Conservation (phyloP, 2,797 vertebrate species). For the Craterocephalus amniculus region DNA sequence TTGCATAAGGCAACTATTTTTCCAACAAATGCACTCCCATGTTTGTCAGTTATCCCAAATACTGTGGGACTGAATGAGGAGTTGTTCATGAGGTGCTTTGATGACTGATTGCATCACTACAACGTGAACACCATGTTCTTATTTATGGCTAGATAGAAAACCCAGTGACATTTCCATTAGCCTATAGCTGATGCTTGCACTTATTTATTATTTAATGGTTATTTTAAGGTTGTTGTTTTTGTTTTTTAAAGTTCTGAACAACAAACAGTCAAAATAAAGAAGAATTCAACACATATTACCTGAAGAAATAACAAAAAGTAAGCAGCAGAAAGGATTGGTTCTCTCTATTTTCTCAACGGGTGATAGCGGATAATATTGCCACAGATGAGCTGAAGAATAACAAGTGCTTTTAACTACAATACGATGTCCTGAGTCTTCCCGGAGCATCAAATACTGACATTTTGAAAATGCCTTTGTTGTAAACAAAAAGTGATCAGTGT, state of each 20-base stretch:
- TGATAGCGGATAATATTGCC: not conserved
- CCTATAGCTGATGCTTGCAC: not conserved
- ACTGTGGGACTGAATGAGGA: not conserved
- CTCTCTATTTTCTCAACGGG: too few species aligned
- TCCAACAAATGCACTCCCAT: not conserved
- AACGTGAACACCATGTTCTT: not conserved
- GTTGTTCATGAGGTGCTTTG: not conserved
- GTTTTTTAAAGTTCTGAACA: too few species aligned
- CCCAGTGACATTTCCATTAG: not conserved
- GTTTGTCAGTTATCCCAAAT: not conserved
- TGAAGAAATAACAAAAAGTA: too few species aligned
- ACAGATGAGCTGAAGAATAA: not conserved
- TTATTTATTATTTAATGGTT: not conserved
- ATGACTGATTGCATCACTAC: not conserved
- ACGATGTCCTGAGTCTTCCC: not conserved
- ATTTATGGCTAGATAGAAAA: conserved; percentile 1
- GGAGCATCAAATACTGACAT: not conserved
- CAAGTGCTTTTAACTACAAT: too few species aligned
- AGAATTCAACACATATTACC: not conserved
- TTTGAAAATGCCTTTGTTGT: not conserved
- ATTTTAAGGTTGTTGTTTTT: too few species aligned
- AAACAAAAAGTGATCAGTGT: not conserved
- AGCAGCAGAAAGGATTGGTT: too few species aligned
- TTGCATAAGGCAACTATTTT: not conserved
- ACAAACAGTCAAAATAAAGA: not conserved